These are phyloP conservation scores for Acanthurus tractus DNA, from an alignment of 2,797 vertebrate species.

Conservation along the genomic window DNA sequence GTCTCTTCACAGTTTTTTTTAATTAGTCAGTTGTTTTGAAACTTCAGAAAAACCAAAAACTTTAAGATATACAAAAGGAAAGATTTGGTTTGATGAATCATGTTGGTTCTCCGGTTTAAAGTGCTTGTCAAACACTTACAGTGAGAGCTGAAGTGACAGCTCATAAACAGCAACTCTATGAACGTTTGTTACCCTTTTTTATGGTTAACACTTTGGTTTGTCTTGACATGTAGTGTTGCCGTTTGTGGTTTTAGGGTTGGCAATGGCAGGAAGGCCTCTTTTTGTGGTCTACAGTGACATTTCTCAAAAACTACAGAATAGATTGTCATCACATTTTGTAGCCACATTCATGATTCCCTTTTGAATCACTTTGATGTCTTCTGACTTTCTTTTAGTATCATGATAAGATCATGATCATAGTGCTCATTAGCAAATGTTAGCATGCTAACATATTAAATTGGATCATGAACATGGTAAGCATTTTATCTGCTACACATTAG, in stretches of 20 bases:
- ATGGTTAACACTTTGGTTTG: neutral
- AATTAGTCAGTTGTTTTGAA: no score
- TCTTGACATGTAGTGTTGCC: neutral
- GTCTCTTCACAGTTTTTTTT: no score
- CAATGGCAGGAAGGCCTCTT: neutral
- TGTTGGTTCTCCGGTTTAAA: neutral
- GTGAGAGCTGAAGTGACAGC: neutral
- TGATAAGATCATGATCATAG: neutral
- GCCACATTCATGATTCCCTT: neutral
- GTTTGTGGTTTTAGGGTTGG: neutral
- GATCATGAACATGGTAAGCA: neutral
- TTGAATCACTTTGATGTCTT: neutral
- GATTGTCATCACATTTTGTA: neutral
- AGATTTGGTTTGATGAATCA: slow-evolving; percentile 1
- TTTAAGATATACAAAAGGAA: slow-evolving; percentile 8
- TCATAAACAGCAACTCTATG: no score
- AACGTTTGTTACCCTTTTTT: no score
- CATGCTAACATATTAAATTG: neutral
- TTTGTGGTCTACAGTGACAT: neutral
- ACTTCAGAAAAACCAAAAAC: no score
- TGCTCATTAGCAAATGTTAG: neutral
- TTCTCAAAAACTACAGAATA: neutral
- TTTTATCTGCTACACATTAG: neutral
- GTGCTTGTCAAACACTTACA: neutral
- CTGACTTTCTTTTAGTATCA: neutral